Evolutionary conservation across 1,140 invertebrate genomes (phyloP), one percentile per base, ranked within the genome.

Genomic region (Achroia grisella): DNA sequence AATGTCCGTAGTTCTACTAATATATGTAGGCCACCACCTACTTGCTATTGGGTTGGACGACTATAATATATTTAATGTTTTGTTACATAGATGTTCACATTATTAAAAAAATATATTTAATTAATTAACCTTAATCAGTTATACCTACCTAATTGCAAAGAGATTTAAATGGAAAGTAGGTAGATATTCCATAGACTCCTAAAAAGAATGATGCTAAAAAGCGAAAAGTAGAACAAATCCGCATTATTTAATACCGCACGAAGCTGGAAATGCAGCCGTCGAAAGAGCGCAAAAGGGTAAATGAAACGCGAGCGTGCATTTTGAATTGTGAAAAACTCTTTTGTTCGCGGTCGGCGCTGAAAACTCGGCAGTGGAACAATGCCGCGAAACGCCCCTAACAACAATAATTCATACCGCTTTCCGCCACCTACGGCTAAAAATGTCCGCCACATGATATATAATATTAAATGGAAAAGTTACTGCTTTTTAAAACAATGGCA

Each of bases 361-460:
- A 72, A 79, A 73, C 74, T 80, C 75, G 47, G 62, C 65, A 48
- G 62, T 51, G 56, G 69, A 73, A 79, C 74, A 76, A 80, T 73
- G 66, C 71, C 62, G 46, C 54, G 62, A 67, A 78, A 68, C 72
- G 73, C 63, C 68, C 72, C 73, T 73, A 79, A 85, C 78, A 85
- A 82, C 78, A 82, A 85, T 82, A 82, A 82, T 85, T 85, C 81
- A 85, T 85, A 70, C 74, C 70, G 71, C 62, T 85, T 80, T 71
- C 81, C 72, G 71, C 81, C 71, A 79, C 80, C 78, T 78, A 82
- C 76, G 68, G 78, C 75, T 82, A 82, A 85, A 82, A 85, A 81
- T 85, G 78, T 85, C 81, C 73, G 81, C 73, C 67, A 50, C 52
- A 56, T 81, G 75, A 84, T 81, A 74, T 84, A 84, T 84, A 75